Evolutionary conservation across 2,888 invertebrate genomes (phyloP).

Genomic region (Cryptocheilus praepositus): DNA sequence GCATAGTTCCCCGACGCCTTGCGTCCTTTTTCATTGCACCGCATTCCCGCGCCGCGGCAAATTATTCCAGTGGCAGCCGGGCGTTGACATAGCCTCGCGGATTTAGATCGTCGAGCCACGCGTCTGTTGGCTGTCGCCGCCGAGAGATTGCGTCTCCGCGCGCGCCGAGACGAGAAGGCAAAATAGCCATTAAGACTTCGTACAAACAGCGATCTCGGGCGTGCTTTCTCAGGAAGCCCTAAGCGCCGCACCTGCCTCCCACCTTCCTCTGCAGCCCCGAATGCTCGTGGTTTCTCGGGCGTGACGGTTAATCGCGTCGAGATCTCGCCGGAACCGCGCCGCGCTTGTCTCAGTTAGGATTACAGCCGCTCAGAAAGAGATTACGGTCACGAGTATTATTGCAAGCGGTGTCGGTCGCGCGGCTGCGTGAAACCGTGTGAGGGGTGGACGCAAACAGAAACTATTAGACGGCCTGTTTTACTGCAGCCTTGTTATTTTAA

Average conservation of each 20-base stretch:
- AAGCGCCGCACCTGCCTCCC: neutral
- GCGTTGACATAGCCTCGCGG: constrained; percentile 47
- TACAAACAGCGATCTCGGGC: constrained; percentile 40
- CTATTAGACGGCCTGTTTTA: too few relatives aligned
- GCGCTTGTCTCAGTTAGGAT: too few relatives aligned
- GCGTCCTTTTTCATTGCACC: too few relatives aligned
- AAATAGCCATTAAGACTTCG: constrained; percentile 52
- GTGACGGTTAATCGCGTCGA: neutral
- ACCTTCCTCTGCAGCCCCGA: neutral
- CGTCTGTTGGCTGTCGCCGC: constrained; percentile 43
- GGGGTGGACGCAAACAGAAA: too few relatives aligned
- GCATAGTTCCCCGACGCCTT: too few relatives aligned
- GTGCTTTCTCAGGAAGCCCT: neutral
- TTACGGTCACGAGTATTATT: too few relatives aligned
- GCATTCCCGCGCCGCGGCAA: constrained; percentile 12
- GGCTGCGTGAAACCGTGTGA: too few relatives aligned
- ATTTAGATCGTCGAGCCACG: constrained; percentile 43
- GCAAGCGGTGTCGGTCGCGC: too few relatives aligned
- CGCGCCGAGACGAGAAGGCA: constrained; percentile 29
- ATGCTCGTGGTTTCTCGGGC: constrained; percentile 7
- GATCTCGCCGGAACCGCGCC: too few relatives aligned
- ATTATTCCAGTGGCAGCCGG: constrained; percentile 43
- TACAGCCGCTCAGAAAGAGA: too few relatives aligned
- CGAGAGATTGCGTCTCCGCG: constrained; percentile 37
- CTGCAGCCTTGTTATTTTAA: too few relatives aligned